A percentile compares a stretch with the other conserved stretches of the same genome.
Evolutionary conservation across 2,797 vertebrate genomes (phyloP).

Genomic region (Galagoides demidoff): DNA sequence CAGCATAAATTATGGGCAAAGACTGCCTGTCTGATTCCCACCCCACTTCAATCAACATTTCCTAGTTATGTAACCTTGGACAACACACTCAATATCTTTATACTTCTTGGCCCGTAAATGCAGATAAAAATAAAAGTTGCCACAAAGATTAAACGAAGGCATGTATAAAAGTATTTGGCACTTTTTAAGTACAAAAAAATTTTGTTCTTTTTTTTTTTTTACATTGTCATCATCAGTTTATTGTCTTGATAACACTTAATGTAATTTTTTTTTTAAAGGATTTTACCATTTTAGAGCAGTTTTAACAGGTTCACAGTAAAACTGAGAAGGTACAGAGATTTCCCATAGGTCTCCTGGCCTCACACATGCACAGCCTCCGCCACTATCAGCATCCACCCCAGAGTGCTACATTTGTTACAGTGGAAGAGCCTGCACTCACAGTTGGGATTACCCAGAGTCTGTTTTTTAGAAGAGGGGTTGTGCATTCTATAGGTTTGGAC

Average conservation of each 20-base stretch:
- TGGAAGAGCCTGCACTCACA: background rate
- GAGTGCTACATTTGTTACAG: background rate
- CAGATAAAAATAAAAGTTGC: background rate
- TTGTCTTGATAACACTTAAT: background rate
- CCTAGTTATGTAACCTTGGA: background rate
- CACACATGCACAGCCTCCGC: background rate
- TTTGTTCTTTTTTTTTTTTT: background rate
- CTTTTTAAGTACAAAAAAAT: background rate
- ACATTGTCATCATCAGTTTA: background rate
- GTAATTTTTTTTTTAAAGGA: background rate
- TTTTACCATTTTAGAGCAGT: background rate
- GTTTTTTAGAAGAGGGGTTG: background rate
- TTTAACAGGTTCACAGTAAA: background rate
- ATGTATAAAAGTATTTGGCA: background rate
- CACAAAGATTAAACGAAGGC: background rate
- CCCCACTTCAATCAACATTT: background rate
- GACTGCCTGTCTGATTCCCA: no score
- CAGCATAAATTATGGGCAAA: background rate
- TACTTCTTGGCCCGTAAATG: background rate
- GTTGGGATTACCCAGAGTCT: no score
- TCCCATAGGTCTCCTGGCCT: no score
- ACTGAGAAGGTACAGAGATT: background rate
- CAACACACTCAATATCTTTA: background rate
- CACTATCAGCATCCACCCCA: no score
- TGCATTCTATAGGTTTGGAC: background rate